phyloP scores from a whole-genome alignment of 2,113 vertebrate genomes.

The Recurvirostra avosetta region DNA sequence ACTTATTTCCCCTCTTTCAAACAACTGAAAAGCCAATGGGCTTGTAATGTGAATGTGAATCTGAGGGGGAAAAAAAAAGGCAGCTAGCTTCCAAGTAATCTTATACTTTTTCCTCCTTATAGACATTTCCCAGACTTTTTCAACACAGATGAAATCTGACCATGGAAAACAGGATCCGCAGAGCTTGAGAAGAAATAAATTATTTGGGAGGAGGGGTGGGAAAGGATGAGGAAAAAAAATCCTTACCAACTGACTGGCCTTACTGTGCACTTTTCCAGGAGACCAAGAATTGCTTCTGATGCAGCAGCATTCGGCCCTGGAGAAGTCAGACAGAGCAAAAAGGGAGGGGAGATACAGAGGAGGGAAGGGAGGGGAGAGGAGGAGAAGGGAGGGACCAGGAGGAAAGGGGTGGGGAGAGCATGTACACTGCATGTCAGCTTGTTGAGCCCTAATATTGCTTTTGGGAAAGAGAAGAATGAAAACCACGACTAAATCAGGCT shows the following conservation, averaged over 20 bases:
- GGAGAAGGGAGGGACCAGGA: not conserved
- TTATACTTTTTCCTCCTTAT: not conserved
- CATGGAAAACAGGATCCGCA: not conserved
- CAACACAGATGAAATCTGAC: not conserved
- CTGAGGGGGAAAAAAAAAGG: not conserved
- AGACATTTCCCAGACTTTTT: not conserved
- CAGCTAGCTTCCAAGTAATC: not conserved
- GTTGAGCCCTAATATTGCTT: not conserved
- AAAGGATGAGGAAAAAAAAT: not conserved
- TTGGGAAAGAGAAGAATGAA: not conserved
- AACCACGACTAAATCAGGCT: not conserved
- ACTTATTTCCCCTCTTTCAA: not conserved
- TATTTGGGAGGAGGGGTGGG: not conserved
- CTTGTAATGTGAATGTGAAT: not conserved
- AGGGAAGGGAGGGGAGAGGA: not conserved
- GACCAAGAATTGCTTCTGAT: constrained; percentile 52
- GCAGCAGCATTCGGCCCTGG: constrained; percentile 30
- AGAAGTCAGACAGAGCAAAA: constrained; percentile 11
- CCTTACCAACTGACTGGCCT: constrained; percentile 55
- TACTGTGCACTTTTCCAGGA: constrained; percentile 56
- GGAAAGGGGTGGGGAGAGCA: not conserved
- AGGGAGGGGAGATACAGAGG: not conserved
- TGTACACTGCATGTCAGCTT: not conserved
- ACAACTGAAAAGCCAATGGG: not conserved
- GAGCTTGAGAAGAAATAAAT: not conserved